Base-by-base conservation (phyloP, 2,888 invertebrate species). In the Cancer borealis region DNA sequence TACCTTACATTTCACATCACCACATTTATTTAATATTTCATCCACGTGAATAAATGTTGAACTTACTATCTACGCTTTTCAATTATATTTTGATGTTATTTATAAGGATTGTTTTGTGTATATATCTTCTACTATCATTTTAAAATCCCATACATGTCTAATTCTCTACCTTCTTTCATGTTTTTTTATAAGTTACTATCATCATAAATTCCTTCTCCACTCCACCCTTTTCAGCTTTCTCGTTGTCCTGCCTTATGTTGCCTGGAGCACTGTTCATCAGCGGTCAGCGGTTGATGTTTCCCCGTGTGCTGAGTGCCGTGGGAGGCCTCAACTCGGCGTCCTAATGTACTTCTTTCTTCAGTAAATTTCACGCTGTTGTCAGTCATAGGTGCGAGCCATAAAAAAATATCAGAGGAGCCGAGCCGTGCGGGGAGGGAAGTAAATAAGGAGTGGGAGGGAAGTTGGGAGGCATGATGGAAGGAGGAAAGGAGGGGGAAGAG, bases 331-430 rank as follows among this genome's bases (percentile, higher is more conserved):
- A 21, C 1, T 79, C 1, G 5, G 79, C 79, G 30, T 79, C 79
- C 30, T 79, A 79, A 79, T 79, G 79, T 79, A 30, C 79, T 79
- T 79, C 79, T 30, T 79, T 26, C 30, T 10, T 12, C 30, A 79
- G 79, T 79, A 79, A 79, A 79, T 79, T 79, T 79, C 79, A 79
- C 30, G 79, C 79, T 12, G 79, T 30, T 14, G 79, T 79, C 79
- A 26, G 30, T 79, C 79, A 79, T 79, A 5, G 14, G 30, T 8
- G 79, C 5, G 30, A 30, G 30, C 79, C 30, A 21, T 79, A 79
- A 79, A 79, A 73, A 79, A 79, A 79, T 30, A 79, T 10, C 6
- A 79, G 26, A 30, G 12, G 21, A 30, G 30, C 30, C 26, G 79
- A 30, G 73, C n/a, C n/a, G 73, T n/a, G 73, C 17, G n/a, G 21